phyloP scores from a whole-genome alignment of 2,797 vertebrate species.

The Poecile montanus region DNA sequence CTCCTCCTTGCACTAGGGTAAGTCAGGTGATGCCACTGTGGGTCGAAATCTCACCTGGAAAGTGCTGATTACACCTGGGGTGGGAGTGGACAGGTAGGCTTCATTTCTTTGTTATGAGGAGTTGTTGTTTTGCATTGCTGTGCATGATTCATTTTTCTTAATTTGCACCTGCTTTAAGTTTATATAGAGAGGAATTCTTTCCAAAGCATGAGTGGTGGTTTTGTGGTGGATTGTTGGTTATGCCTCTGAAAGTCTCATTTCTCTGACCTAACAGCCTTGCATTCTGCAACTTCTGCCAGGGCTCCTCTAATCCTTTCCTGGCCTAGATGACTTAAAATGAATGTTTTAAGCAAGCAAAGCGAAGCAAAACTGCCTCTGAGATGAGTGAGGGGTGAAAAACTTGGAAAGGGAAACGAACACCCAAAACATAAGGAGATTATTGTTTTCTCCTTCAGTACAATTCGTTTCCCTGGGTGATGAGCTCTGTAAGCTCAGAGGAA shows the following conservation, averaged over 20 bases:
- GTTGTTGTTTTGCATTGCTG: background rate
- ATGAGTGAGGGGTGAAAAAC: slow-evolving; percentile 55
- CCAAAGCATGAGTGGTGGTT: background rate
- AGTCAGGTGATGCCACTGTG: background rate
- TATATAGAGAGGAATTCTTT: background rate
- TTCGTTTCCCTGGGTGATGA: slow-evolving; percentile 45
- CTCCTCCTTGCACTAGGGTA: background rate
- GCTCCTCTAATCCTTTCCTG: slow-evolving; percentile 58
- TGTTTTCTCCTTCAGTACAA: slow-evolving; percentile 54
- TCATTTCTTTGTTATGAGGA: background rate
- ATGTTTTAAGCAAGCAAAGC: slow-evolving; percentile 49
- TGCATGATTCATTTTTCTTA: background rate
- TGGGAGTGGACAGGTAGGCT: background rate
- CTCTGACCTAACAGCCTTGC: slow-evolving; percentile 10
- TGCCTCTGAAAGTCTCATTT: slow-evolving; percentile 31
- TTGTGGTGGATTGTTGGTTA: background rate
- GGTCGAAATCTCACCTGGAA: background rate
- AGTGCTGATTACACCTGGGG: background rate
- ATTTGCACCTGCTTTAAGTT: background rate
- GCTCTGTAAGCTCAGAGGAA: slow-evolving; percentile 15
- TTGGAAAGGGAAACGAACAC: slow-evolving; percentile 43
- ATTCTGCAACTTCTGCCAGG: slow-evolving; percentile 38
- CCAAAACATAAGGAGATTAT: slow-evolving; percentile 60
- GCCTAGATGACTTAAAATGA: slow-evolving; percentile 56
- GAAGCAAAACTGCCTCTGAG: slow-evolving; percentile 4